Percentiles rank a stretch among this genome's conserved stretches.
phyloP scores from a whole-genome alignment of 2,113 vertebrate genomes.

The Phylloscopus trochiloides region DNA sequence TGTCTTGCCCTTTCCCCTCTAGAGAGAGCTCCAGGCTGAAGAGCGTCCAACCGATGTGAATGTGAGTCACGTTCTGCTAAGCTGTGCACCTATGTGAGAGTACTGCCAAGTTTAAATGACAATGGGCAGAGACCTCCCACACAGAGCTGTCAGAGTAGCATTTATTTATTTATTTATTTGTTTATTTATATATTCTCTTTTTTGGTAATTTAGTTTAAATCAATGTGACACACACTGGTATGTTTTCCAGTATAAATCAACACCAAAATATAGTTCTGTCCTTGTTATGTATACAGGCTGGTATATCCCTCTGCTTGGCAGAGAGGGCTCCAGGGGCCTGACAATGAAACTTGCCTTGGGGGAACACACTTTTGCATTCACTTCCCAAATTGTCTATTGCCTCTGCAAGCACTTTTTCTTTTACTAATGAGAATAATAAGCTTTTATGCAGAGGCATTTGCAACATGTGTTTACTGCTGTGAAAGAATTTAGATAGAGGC shows the following conservation, averaged over 20 bases:
- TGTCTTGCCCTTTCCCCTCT: neutral
- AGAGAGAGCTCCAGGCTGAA: neutral
- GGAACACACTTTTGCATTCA: neutral
- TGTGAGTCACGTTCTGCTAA: constrained; percentile 39
- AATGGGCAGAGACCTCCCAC: constrained; percentile 15
- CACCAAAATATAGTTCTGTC: constrained; percentile 31
- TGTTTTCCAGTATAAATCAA: constrained; percentile 39
- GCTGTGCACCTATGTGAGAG: constrained; percentile 9
- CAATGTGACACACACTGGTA: constrained; percentile 7
- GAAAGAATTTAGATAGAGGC: constrained; percentile 29
- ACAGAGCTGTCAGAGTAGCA: neutral
- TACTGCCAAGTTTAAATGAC: constrained; percentile 6
- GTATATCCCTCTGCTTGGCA: neutral
- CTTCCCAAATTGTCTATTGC: constrained; percentile 35
- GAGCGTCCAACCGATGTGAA: neutral
- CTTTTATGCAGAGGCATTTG: constrained; percentile 32
- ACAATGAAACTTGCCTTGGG: constrained; percentile 26
- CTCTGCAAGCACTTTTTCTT: constrained; percentile 55
- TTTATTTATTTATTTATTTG: constrained; percentile 23
- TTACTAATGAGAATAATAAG: constrained; percentile 61
- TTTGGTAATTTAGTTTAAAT: constrained; percentile 46
- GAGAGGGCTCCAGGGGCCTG: neutral
- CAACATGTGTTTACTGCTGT: constrained; percentile 39
- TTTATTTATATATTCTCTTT: constrained; percentile 32
- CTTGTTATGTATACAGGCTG: constrained; percentile 9